These are phyloP conservation scores for Ianthella basta DNA, from an alignment of 37 sponge, comb jelly and placozoan genomes.

Conservation along the genomic window DNA sequence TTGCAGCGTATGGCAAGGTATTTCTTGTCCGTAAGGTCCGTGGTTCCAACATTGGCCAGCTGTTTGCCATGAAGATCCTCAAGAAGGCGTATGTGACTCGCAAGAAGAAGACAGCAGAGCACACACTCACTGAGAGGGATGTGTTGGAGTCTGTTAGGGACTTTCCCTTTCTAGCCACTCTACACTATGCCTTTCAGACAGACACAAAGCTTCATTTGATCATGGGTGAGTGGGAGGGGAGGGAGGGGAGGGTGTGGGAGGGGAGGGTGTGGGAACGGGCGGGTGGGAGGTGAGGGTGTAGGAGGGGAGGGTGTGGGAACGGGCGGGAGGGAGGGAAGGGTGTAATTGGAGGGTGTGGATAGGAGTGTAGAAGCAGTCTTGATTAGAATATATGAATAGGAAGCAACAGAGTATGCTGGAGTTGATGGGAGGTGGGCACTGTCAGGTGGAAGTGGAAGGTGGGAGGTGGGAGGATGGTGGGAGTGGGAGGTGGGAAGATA, in stretches of 20 bases:
- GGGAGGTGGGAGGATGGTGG: no score
- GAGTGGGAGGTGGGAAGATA: no score
- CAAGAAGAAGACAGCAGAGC: conserved; percentile 94
- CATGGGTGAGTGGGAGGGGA: conserved; percentile 71
- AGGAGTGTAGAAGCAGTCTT: background rate
- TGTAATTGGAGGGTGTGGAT: conserved; percentile 1
- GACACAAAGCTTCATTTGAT: conserved; percentile 94
- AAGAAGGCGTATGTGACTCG: conserved; percentile 91
- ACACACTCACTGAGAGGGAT: conserved; percentile 92
- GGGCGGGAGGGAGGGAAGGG: no score
- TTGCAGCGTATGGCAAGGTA: conserved; percentile 96
- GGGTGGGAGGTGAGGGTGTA: background rate
- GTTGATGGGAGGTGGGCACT: no score
- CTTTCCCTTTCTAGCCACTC: conserved; percentile 95
- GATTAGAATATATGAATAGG: background rate
- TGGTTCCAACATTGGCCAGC: conserved; percentile 64
- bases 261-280: background rate
- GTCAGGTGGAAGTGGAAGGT: no score
- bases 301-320: background rate
- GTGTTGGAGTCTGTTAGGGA: conserved; percentile 93
- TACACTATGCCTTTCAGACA: conserved; percentile 98
- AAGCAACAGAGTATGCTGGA: background rate
- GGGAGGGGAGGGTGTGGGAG: background rate
- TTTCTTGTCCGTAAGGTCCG: conserved; percentile 89
- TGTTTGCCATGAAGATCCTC: conserved; percentile 99